Evolutionary conservation across 2,888 invertebrate genomes (phyloP).

Genomic region (Drosophila meridiana): DNA sequence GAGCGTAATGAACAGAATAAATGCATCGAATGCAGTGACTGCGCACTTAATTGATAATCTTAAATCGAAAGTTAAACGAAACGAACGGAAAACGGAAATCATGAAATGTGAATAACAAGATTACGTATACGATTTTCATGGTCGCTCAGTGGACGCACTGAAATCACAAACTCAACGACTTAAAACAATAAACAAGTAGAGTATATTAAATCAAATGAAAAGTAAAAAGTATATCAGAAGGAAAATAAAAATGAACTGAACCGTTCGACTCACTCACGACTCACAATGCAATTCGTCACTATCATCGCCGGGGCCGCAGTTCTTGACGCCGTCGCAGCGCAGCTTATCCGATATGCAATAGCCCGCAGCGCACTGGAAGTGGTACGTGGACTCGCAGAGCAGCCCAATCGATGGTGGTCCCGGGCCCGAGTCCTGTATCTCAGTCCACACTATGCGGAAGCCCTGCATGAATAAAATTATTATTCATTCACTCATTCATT

Average conservation of each 20-base stretch:
- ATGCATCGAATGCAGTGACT: slow-evolving; percentile 16
- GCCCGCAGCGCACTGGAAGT: slow-evolving; percentile 90
- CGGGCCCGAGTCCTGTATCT: slow-evolving; percentile 89
- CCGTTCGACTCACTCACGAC: slow-evolving; percentile 86
- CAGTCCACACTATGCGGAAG: slow-evolving; percentile 97
- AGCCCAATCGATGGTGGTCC: slow-evolving; percentile 85
- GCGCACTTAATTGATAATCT: slow-evolving; percentile 27
- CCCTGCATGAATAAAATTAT: slow-evolving; percentile 86
- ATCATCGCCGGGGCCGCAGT: slow-evolving; percentile 88
- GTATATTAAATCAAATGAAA: slow-evolving; percentile 24
- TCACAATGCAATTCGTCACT: slow-evolving; percentile 86
- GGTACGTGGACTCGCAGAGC: slow-evolving; percentile 87
- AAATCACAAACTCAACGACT: slow-evolving; percentile 55
- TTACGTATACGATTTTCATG: slow-evolving; percentile 42
- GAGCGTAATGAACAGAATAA: slow-evolving; percentile 42
- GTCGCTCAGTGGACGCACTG: slow-evolving; percentile 54
- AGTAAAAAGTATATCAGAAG: slow-evolving; percentile 57
- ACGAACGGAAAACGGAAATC: slow-evolving; percentile 28
- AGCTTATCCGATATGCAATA: slow-evolving; percentile 92
- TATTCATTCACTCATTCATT: too few species aligned
- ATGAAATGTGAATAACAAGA: slow-evolving; percentile 25
- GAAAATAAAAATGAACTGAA: slow-evolving; percentile 85
- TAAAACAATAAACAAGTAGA: slow-evolving; percentile 36
- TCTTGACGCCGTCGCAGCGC: slow-evolving; percentile 91
- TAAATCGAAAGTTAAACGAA: slow-evolving; percentile 20